Percentiles rank a stretch among this genome's conserved stretches.
These are phyloP conservation scores for Petrocephalus sullivani DNA, from an alignment of 2,797 vertebrate species.

Conservation along the genomic window DNA sequence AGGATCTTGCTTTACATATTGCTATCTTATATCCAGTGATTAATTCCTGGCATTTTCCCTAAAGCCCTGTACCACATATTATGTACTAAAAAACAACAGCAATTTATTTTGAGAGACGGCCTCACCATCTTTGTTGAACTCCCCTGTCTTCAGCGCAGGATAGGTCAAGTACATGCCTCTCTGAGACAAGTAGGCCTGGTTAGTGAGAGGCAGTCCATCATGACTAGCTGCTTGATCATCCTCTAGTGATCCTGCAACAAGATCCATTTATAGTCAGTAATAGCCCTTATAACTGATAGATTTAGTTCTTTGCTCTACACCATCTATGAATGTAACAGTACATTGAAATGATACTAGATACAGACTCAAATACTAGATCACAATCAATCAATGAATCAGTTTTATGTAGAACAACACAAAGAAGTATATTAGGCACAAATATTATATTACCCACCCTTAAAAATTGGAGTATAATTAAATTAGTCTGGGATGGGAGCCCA, in stretches of 20 bases:
- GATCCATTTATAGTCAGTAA: conserved; percentile 12
- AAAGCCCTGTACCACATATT: neutral
- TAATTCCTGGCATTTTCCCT: neutral
- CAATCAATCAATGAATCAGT: neutral
- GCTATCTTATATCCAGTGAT: neutral
- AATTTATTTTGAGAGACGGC: neutral
- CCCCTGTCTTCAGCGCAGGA: conserved; percentile 51
- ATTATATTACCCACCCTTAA: neutral
- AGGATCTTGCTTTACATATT: neutral
- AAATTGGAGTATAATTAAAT: no score
- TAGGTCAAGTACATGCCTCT: conserved; percentile 52
- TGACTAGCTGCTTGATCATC: conserved; percentile 44
- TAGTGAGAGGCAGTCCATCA: conserved; percentile 55
- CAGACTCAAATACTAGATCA: neutral
- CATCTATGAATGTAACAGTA: neutral
- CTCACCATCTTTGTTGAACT: conserved; percentile 58
- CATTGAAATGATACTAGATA: neutral
- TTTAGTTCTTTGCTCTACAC: neutral
- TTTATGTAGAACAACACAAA: neutral
- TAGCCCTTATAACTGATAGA: conserved; percentile 16
- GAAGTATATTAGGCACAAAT: neutral
- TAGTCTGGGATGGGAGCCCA: no score
- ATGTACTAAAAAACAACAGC: neutral
- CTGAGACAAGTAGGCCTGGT: conserved; percentile 53
- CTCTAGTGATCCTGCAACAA: conserved; percentile 51